Conservation (phyloP, 2,113 vertebrate genomes). For the Amia ocellicauda region DNA sequence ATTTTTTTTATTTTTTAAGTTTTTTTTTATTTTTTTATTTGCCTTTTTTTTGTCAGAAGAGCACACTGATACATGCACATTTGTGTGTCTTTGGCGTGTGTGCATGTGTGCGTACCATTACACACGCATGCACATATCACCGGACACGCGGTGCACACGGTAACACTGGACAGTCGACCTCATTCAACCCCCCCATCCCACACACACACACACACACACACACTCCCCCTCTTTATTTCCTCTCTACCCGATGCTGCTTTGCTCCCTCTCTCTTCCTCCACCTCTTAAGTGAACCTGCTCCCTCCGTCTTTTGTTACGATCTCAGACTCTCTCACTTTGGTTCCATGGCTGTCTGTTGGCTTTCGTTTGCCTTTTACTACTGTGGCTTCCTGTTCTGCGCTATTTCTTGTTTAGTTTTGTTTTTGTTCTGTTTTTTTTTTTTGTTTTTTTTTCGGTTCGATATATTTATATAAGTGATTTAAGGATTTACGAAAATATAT, state of each 20-base stretch:
- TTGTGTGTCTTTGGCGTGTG: constrained; percentile 60
- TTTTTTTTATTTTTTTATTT: constrained; percentile 44
- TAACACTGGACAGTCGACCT: constrained; percentile 66
- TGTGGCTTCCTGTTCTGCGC: constrained; percentile 72
- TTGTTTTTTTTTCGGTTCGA: constrained; percentile 52
- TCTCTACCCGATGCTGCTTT: constrained; percentile 16
- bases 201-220: constrained; percentile 9
- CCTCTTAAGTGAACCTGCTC: background rate
- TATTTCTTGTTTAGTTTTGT: constrained; percentile 37
- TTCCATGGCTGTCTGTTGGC: constrained; percentile 48
- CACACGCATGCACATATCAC: constrained; percentile 33
- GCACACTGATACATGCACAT: constrained; percentile 63
- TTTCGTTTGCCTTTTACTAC: constrained; percentile 75
- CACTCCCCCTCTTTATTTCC: constrained; percentile 17
- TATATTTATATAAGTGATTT: constrained; percentile 82
- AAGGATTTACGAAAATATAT: constrained; percentile 77
- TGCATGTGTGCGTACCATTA: constrained; percentile 29
- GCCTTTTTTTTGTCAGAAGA: constrained; percentile 63
- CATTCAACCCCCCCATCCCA: constrained; percentile 44
- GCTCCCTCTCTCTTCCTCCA: constrained; percentile 33
- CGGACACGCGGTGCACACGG: constrained; percentile 61
- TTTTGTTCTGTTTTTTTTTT: constrained; percentile 48
- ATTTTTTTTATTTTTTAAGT: constrained; percentile 38
- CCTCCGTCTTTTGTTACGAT: background rate
- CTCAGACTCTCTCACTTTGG: constrained; percentile 21